Percentiles rank a stretch among this genome's conserved stretches.
phyloP scores from a whole-genome alignment of 1,140 invertebrate genomes.

The Meteorus sp. region DNA sequence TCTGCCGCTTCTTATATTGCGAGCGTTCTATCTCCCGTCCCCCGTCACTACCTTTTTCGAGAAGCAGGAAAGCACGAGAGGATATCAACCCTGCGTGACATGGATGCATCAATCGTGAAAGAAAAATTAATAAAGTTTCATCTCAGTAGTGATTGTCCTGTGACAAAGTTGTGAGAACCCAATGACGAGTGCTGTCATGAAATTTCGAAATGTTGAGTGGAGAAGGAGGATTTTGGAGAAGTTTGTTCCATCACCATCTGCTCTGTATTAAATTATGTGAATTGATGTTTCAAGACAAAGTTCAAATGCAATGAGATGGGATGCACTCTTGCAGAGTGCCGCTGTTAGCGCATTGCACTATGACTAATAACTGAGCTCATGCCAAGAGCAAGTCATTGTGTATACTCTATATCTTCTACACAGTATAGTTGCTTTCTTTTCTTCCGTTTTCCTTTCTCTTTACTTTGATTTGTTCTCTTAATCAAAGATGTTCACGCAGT shows the following conservation, averaged over 20 bases:
- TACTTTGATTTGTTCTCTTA: no score
- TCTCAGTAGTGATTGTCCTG: no score
- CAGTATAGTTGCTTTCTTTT: conserved; percentile 9
- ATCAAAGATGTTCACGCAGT: no score
- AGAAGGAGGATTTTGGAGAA: no score
- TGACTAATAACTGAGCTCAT: conserved; percentile 55
- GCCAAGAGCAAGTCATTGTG: conserved; percentile 18
- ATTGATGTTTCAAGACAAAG: not conserved
- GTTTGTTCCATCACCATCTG: no score
- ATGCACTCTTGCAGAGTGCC: conserved; percentile 57
- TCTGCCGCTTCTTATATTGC: conserved; percentile 47
- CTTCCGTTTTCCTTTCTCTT: conserved; percentile 20
- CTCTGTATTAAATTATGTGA: no score
- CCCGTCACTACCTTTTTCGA: conserved; percentile 10
- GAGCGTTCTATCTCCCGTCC: no score
- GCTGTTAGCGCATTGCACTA: conserved; percentile 59
- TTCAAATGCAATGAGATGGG: conserved; percentile 29
- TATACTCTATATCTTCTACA: conserved; percentile 5
- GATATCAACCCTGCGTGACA: not conserved
- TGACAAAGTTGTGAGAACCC: no score
- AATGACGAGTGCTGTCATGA: no score
- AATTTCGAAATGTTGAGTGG: no score
- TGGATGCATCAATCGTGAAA: not conserved
- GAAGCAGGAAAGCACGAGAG: not conserved
- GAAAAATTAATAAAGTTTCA: conserved; percentile 26